Evolutionary conservation across 2,797 vertebrate species (phyloP).

Genomic region (Urosaurus nigricauda): DNA sequence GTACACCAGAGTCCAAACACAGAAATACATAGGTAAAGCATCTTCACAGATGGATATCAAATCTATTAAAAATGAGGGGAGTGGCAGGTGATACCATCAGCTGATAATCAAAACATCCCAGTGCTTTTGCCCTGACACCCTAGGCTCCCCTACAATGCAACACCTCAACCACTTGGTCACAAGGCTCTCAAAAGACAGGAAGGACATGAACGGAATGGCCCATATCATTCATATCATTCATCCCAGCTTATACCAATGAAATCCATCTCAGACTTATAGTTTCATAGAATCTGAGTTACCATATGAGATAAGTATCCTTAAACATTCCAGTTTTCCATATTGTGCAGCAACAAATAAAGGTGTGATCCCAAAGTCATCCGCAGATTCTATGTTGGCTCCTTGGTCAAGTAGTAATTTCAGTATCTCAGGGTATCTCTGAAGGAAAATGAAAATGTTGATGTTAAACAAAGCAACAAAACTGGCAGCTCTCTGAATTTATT

Average conservation of each 20-base stretch:
- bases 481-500: neutral
- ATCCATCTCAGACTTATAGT: neutral
- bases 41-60: too few species aligned
- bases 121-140: neutral
- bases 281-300: constrained; percentile 70
- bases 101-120: neutral
- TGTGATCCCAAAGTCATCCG: constrained; percentile 86
- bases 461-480: rapidly evolving
- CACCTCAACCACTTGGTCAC: neutral
- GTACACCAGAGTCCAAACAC: too few species aligned
- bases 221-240: neutral
- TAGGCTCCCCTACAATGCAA: neutral
- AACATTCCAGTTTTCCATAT: constrained; percentile 85
- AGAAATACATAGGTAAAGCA: too few species aligned
- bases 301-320: constrained; percentile 78
- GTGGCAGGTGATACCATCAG: neutral
- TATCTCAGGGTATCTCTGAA: constrained; percentile 80
- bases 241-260: neutral
- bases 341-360: constrained; percentile 89
- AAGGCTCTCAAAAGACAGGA: neutral
- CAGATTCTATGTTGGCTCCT: constrained; percentile 78
- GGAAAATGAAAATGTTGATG: constrained; percentile 17
- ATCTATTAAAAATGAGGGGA: too few species aligned
- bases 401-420: constrained; percentile 76
- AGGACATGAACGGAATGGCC: neutral